Conservation (phyloP, 2,888 invertebrate genomes). For the Galeruca laticollis region DNA sequence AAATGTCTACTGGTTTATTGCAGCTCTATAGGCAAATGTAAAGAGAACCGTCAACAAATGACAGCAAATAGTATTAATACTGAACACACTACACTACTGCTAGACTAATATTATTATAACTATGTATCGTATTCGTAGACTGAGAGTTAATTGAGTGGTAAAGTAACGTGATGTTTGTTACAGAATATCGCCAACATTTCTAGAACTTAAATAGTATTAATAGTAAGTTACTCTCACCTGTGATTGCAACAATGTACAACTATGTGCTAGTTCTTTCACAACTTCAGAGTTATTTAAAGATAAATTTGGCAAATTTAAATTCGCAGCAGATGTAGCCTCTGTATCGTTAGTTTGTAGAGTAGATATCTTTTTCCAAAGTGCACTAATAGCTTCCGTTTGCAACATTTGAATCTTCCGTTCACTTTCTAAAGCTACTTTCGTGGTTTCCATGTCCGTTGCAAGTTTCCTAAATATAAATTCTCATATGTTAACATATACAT, state of each 20-base stretch:
- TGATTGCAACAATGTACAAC: constrained; percentile 79
- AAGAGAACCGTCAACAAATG: too few species aligned
- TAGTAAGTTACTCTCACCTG: too few species aligned
- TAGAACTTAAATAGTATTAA: too few species aligned
- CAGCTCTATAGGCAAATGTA: too few species aligned
- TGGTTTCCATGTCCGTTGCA: constrained; percentile 86
- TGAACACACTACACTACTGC: too few species aligned
- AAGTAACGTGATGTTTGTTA: too few species aligned
- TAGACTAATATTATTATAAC: too few species aligned
- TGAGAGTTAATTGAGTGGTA: too few species aligned
- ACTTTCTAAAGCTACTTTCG: constrained; percentile 85
- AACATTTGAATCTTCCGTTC: constrained; percentile 87
- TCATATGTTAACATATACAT: neutral
- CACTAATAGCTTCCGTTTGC: constrained; percentile 92
- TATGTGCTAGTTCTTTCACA: constrained; percentile 80
- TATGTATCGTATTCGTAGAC: too few species aligned
- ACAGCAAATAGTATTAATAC: too few species aligned
- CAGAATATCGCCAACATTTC: too few species aligned
- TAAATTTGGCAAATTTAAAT: constrained; percentile 56
- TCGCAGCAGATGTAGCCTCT: constrained; percentile 34
- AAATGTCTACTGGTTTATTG: too few species aligned
- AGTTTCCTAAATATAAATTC: constrained; percentile 72
- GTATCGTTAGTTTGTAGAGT: constrained; percentile 70
- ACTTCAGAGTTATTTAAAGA: constrained; percentile 71
- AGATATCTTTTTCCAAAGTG: constrained; percentile 89